phyloP scores from a whole-genome alignment of 1,140 invertebrate genomes.

The Matsumurasca onukii region DNA sequence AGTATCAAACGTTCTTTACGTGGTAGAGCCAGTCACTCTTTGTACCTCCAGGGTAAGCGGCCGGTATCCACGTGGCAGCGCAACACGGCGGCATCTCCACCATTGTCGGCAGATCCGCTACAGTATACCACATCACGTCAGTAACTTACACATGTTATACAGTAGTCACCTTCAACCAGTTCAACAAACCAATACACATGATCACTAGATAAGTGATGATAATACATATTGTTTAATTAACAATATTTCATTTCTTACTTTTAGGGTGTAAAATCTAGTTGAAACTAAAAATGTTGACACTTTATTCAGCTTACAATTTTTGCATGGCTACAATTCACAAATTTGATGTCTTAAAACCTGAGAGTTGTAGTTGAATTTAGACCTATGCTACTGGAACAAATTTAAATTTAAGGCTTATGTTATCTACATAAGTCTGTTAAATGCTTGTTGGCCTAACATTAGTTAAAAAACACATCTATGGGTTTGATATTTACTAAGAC shows the following conservation, averaged over 20 bases:
- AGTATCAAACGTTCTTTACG: neutral
- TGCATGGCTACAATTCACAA: too few species aligned
- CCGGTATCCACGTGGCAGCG: conserved; percentile 5
- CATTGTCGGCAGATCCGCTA: neutral
- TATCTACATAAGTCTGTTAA: too few species aligned
- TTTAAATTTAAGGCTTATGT: too few species aligned
- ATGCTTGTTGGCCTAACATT: too few species aligned
- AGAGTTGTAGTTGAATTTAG: too few species aligned
- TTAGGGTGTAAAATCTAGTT: neutral
- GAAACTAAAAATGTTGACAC: neutral
- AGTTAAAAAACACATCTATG: too few species aligned
- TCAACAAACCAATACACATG: neutral
- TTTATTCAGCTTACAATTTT: neutral
- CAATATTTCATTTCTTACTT: neutral
- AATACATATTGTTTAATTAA: neutral
- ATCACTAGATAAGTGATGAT: neutral
- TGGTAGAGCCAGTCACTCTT: neutral
- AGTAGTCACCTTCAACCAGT: neutral
- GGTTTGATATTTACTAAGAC: too few species aligned
- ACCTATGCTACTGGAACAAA: too few species aligned
- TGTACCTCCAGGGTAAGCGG: neutral
- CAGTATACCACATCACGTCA: neutral
- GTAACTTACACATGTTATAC: neutral
- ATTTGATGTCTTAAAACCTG: too few species aligned
- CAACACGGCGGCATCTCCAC: conserved; percentile 10